These are phyloP conservation scores for Pogonomyrmex californicus DNA, from an alignment of 1,140 invertebrate species.

Conservation along the genomic window DNA sequence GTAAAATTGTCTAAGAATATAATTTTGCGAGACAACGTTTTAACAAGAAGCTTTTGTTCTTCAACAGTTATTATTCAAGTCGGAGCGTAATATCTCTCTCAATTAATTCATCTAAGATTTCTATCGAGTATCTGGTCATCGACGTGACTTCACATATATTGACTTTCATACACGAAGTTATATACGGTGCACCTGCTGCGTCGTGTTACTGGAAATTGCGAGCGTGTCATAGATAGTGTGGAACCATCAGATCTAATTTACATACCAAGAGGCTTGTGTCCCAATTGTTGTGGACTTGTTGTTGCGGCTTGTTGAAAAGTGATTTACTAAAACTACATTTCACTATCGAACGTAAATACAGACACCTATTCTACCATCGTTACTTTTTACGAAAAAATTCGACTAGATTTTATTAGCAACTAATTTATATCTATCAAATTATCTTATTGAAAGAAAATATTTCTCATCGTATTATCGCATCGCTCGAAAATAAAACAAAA, in stretches of 20 bases:
- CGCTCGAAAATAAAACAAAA: not conserved
- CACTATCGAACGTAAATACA: not conserved
- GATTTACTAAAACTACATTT: not conserved
- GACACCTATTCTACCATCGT: not conserved
- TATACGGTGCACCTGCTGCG: constrained; percentile 25
- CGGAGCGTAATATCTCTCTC: not conserved
- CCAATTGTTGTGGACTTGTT: not conserved
- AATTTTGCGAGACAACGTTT: not conserved
- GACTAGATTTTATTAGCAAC: not conserved
- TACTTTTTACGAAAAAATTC: not conserved
- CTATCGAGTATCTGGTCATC: not conserved
- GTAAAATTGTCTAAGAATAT: not conserved
- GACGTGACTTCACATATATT: not conserved
- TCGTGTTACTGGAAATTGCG: constrained; percentile 43
- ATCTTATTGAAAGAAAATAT: not conserved
- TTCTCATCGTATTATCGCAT: not conserved
- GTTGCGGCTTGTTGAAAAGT: not conserved
- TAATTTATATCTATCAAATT: not conserved
- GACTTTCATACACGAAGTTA: constrained; percentile 15
- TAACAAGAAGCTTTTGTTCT: not conserved
- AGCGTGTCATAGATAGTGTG: constrained; percentile 40
- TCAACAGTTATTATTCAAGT: not conserved
- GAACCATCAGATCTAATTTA: constrained; percentile 29
- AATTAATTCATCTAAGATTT: not conserved
- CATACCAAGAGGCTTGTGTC: not conserved